Base-by-base conservation (phyloP, 1,140 invertebrate genomes). In the Hydropsyche tenuis region DNA sequence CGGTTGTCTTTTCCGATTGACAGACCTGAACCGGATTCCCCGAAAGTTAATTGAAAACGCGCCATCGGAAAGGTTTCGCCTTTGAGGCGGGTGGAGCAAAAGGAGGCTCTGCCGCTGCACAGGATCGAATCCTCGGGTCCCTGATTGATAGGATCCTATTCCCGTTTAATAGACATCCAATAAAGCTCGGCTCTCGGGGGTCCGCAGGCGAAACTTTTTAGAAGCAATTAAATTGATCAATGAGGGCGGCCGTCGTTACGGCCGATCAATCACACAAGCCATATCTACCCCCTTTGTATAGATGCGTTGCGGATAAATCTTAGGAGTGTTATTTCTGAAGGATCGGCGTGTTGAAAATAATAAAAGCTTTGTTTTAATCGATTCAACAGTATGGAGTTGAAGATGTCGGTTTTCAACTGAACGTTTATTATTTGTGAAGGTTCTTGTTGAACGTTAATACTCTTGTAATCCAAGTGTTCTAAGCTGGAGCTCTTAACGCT, bases 151-250 rank as follows among this genome's bases (percentile, higher is more conserved):
- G 63, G 62, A 64, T 53, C 63, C 60, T 73, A 73, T 73, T 73
- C 46, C 30, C 60, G 63, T 73, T 73, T 73, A 73, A 73, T 73
- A 65, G 60, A 73, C 60, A 73, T 43, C 71, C 71, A 73, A 73
- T 73, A 73, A 73, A 73, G 71, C 71, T 62, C 69, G 22, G 69
- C 69, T 56, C 22, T 12, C 46, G 22, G 43, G 30, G 66, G 63
- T 25, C 7, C 20, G 9, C n/a, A 48, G 68, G 25, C 37, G 46
- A 66, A 73, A 73, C 63, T 73, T 73, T 73, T 73, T 74, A 70
- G 73, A 74, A 74, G 73, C 73, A 74, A 74, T 74, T 74, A 74
- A 74, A 70, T 69, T 70, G 66, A 74, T 69, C 73, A 73, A 73
- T 68, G 63, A 45, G 30, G 43, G 23, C 3, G 18, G 18, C 66